Evolutionary conservation across 2,888 invertebrate genomes (phyloP).

Genomic region (Caenorhabditis sulstoni): DNA sequence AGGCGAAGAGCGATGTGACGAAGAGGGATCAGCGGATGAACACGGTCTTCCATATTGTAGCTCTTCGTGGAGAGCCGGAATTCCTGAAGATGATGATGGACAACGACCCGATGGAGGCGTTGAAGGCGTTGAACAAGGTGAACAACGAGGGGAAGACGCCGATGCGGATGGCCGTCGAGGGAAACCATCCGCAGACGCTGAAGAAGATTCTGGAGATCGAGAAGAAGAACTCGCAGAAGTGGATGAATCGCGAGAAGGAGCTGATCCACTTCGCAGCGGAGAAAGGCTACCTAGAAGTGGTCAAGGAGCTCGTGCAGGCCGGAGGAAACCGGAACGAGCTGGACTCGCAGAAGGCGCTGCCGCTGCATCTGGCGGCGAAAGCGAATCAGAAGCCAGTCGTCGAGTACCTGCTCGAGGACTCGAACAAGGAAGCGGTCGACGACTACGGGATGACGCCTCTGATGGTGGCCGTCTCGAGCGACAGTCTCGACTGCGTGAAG

Average conservation of each 20-base stretch:
- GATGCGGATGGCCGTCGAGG: constrained; percentile 64
- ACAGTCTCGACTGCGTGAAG: constrained; percentile 52
- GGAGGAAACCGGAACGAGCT: constrained; percentile 46
- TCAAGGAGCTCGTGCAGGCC: constrained; percentile 54
- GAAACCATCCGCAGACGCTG: constrained; percentile 65
- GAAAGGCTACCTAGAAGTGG: constrained; percentile 60
- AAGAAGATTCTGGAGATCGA: constrained; percentile 53
- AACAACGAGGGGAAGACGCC: constrained; percentile 69
- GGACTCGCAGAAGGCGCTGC: constrained; percentile 45
- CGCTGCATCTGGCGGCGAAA: constrained; percentile 66
- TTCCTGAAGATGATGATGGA: constrained; percentile 52
- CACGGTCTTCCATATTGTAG: constrained; percentile 54
- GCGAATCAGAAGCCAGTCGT: constrained; percentile 61
- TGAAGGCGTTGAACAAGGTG: constrained; percentile 40
- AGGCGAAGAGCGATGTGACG: constrained; percentile 87
- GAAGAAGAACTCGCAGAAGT: constrained; percentile 29
- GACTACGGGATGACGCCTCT: constrained; percentile 64
- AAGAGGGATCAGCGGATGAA: constrained; percentile 49
- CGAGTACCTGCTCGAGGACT: constrained; percentile 59
- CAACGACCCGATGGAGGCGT: constrained; percentile 15
- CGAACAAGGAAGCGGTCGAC: constrained; percentile 40
- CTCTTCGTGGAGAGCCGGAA: constrained; percentile 57
- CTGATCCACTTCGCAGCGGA: constrained; percentile 65
- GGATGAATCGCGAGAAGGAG: constrained; percentile 41
- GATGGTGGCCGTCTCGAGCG: constrained; percentile 57